Evolutionary conservation across 1,140 invertebrate species (phyloP), one percentile per base, ranked within the genome.

Genomic region (Drosophila hydei): DNA sequence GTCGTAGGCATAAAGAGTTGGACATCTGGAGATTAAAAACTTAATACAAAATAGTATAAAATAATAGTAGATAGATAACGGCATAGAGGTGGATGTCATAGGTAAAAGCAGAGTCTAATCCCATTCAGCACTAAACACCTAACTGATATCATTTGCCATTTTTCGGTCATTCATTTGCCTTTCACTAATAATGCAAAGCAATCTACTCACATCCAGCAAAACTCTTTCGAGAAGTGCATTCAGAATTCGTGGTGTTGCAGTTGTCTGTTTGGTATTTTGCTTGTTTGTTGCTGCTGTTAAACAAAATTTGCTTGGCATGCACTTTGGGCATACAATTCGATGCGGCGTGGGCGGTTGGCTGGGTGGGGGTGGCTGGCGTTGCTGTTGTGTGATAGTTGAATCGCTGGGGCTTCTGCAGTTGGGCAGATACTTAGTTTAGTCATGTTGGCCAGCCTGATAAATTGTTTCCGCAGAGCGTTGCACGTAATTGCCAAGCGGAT

Each of bases 401-500:
- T 42, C 48, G 43, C 40, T 65, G 27, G 36, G 40, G n/a, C 33
- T 33, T 40, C 40, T 36, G 42, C 40, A 27, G 38, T 51, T 64
- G 60, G 60, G 42, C 27, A 58, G 47, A 63, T 67, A 62, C 55
- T 36, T 72, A 67, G 68, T 61, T 67, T 50, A 67, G 70, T 81
- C 77, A 68, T 68, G 70, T 85, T 85, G 81, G 73, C 81, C 74
- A 77, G 81, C 65, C 81, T 87, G 81, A 87, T 87, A 87, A 87
- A 87, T 87, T 87, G 83, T 87, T 87, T 87, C 81, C 81, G 83
- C 69, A 77, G 51, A 77, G 81, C 67, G 77, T 76, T 69, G 83
- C 83, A 87, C 83, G 81, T 87, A 87, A 87, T 87, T 88, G 83
- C 75, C 43, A 16, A 84, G 77, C 74, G 81, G 83, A 87, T 87